These are phyloP conservation scores for Listrodromus nycthemerus DNA, from an alignment of 2,888 invertebrate genomes.

Conservation along the genomic window DNA sequence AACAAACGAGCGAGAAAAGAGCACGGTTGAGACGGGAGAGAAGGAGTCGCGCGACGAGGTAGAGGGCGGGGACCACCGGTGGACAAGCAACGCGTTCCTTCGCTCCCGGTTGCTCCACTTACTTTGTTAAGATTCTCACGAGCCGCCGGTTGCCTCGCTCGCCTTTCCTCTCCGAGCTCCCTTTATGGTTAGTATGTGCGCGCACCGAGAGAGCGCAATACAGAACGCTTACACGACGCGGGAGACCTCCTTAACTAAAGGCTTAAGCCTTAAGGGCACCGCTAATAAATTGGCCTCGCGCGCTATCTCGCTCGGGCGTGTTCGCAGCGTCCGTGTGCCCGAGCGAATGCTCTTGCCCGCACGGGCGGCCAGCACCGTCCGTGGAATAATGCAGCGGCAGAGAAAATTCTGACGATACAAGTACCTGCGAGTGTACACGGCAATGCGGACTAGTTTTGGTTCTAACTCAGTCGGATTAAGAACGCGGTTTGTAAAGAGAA, in stretches of 20 bases:
- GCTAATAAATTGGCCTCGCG: conserved; percentile 81
- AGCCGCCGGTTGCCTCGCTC: conserved; percentile 68
- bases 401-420: not conserved
- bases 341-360: conserved; percentile 39
- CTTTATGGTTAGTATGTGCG: conserved; percentile 64
- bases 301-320: conserved; percentile 57
- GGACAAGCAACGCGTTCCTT: conserved; percentile 73
- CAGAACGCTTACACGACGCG: conserved; percentile 69
- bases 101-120: conserved; percentile 76
- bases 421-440: not conserved
- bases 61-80: conserved; percentile 67
- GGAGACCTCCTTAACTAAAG: conserved; percentile 78
- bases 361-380: conserved; percentile 3
- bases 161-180: conserved; percentile 51
- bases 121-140: conserved; percentile 80
- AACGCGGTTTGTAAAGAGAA: not conserved
- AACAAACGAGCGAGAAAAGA: conserved; percentile 47
- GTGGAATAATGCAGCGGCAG: not conserved
- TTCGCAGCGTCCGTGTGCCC: conserved; percentile 30
- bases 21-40: conserved; percentile 42
- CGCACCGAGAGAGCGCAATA: conserved; percentile 58
- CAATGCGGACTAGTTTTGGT: not conserved
- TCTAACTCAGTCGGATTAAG: not conserved
- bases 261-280: conserved; percentile 77
- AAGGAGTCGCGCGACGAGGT: conserved; percentile 58